Base-by-base conservation (phyloP, 37 sponge, comb jelly and placozoan genomes). In the Geodia barretti region DNA sequence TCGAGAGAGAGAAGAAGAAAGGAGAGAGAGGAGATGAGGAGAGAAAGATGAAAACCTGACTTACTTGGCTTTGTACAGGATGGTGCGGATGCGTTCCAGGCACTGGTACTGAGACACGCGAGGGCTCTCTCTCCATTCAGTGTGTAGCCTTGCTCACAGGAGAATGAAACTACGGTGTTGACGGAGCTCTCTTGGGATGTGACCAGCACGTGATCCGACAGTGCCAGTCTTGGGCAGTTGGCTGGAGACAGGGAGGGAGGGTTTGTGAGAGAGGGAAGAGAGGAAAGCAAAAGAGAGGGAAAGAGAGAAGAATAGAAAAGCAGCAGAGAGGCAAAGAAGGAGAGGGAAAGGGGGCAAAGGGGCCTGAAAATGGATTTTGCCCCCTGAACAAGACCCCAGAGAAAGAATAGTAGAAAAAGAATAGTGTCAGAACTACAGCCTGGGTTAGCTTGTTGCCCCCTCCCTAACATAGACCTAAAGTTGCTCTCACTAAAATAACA, bases 241-340 rank as follows among this genome's bases (percentile, higher is more conserved):
- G 32, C 34, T 34, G 69, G 69, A 32, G 69, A 30, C 32, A 32
- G 69, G 69, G 69, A 32, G 69, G 33, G 54, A 47, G 54, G 54
- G n/a, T n/a, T n/a, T n/a, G n/a, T n/a, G 54, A 47, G 54, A 14
- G 54, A 47, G 54, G 54, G 54, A 47, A 14, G 54, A 14, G 14
- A 14, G 54, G 54, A 47, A 14, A 47, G 54, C 7, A 14, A 47
- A 14, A 47, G 54, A 14, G 54, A 47, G 54, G 54, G 54, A 17
- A 14, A 14, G 54, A 47, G 54, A 47, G 54, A 47, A 14, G 54
- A 47, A 14, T 7, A 14, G 14, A 14, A 47, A n/a, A n/a, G n/a
- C n/a, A n/a, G n/a, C 11, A 47, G 54, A 47, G 54, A 47, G 54
- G 54, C 11, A 47, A 14, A 47, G 54, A 47, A 14, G 54, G 54